Evolutionary conservation across 2,888 invertebrate genomes (phyloP).

Genomic region (Cinara cedri): DNA sequence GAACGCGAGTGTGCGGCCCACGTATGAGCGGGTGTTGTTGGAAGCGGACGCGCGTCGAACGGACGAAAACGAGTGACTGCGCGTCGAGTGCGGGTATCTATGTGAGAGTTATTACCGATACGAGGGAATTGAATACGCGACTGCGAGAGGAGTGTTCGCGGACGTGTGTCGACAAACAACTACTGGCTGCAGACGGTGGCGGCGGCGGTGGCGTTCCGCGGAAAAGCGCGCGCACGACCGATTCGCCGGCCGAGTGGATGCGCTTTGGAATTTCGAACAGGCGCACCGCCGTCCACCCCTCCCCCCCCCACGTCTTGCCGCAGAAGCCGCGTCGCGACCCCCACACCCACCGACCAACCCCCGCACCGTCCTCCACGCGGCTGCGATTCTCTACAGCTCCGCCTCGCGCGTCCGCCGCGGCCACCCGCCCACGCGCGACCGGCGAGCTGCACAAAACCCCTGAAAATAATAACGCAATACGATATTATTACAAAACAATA

Average conservation of each 20-base stretch:
- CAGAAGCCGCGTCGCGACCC: background rate
- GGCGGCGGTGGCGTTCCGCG: background rate
- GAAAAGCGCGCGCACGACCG: conserved; percentile 20
- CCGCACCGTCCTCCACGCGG: background rate
- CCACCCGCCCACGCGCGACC: too few species aligned
- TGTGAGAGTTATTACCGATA: too few species aligned
- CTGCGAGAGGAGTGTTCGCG: too few species aligned
- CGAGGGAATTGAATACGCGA: too few species aligned
- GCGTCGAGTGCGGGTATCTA: too few species aligned
- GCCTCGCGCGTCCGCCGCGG: too few species aligned
- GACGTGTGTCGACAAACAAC: background rate
- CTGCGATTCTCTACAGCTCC: background rate
- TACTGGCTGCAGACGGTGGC: conserved; percentile 1
- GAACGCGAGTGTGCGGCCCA: too few species aligned
- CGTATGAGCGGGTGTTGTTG: background rate
- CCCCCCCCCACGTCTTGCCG: background rate
- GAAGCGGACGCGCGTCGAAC: background rate
- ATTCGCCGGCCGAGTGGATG: conserved; percentile 46
- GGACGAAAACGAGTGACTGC: too few species aligned
- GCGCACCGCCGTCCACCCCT: background rate
- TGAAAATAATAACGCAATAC: background rate
- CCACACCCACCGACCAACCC: background rate
- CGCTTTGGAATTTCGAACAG: conserved; percentile 29
- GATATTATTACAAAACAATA: background rate
- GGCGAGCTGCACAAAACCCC: too few species aligned